Base-by-base conservation (phyloP, 53 echinoderm and acorn worm species). In the Patiria pectinifera region DNA sequence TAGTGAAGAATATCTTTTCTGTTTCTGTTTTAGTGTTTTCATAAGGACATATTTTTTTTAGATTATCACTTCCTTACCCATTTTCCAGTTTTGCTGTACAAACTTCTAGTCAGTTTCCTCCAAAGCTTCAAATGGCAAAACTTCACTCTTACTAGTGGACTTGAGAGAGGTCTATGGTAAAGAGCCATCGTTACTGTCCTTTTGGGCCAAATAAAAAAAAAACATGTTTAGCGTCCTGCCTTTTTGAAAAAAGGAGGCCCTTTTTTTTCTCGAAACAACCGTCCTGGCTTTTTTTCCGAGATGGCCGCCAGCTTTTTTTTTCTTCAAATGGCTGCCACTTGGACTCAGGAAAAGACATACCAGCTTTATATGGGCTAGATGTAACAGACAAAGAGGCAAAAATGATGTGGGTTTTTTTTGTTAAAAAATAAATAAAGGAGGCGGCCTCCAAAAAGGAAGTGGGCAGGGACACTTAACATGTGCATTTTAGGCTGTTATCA, bases 81-180 rank as follows among this genome's bases (percentile, higher is more conserved):
- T 62, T 90, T 80, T 71, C 96, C 96, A 66, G 96, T 94, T 86
- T 83, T 93, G 91, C 95, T 95, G 78, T 95, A 96, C 76, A 96
- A 91, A 62, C 90, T 91, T 90, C 96, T 95, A 15, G 81, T 35
- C 22, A 95, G 25, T 59, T 88, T 94, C 81, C 84, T 89, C 82
- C 88, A 87, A 13, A 92, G 24, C 15, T 77, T 88, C 61, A 21
- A 60, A 59, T 12, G 86, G 75, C 25, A 72, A n/a, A 62, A 86
- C 22, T 75, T 22, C 74, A 75, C 18, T 25, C 47, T 72, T 13
- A 86, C 26, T 13, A 86, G 53, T 21, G 75, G 58, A 11, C 86
- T 69, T 45, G 66, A 2, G 5, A 85, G 35, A 48, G 44, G 10
- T 45, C 85, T 69, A 46, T 85, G 63, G 75, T 62, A 70, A 25